Percentiles rank a stretch among this genome's conserved stretches.
These are phyloP conservation scores for Halictus ligatus DNA, from an alignment of 2,888 invertebrate species.

Conservation along the genomic window DNA sequence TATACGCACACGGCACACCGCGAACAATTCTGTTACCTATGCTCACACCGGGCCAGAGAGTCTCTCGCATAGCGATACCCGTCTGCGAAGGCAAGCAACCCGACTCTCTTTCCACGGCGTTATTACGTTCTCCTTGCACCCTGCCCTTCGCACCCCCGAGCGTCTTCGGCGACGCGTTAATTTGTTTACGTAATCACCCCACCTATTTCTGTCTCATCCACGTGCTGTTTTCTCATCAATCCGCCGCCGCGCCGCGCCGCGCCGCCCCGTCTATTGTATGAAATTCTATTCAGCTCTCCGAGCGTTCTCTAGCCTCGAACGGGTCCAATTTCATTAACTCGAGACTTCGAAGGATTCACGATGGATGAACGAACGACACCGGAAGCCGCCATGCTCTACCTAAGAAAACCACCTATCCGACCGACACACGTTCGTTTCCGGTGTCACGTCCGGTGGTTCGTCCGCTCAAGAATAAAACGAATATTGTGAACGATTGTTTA, in stretches of 20 bases:
- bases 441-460: too few species aligned
- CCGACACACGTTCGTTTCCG: neutral
- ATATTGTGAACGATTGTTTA: too few species aligned
- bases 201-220: constrained; percentile 45
- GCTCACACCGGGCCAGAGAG: constrained; percentile 8
- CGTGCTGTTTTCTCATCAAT: constrained; percentile 24
- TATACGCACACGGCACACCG: constrained; percentile 34
- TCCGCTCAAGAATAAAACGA: too few species aligned
- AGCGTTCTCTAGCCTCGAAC: constrained; percentile 20
- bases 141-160: constrained; percentile 9
- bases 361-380: constrained; percentile 28
- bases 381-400: constrained; percentile 27
- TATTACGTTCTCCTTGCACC: constrained; percentile 19
- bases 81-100: constrained; percentile 17
- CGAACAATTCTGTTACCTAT: constrained; percentile 36
- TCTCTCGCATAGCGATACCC: constrained; percentile 25
- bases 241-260: neutral
- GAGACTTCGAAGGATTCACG: constrained; percentile 30
- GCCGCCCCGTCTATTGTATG: constrained; percentile 17
- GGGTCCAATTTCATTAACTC: constrained; percentile 60
- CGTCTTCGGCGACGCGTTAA: constrained; percentile 60
- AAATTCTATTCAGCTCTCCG: constrained; percentile 33
- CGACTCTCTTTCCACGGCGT: constrained; percentile 28
- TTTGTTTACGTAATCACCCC: constrained; percentile 73
- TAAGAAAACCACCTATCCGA: constrained; percentile 27